These are phyloP conservation scores for Cephus cinctus DNA, from an alignment of 1,140 invertebrate species.

Conservation along the genomic window DNA sequence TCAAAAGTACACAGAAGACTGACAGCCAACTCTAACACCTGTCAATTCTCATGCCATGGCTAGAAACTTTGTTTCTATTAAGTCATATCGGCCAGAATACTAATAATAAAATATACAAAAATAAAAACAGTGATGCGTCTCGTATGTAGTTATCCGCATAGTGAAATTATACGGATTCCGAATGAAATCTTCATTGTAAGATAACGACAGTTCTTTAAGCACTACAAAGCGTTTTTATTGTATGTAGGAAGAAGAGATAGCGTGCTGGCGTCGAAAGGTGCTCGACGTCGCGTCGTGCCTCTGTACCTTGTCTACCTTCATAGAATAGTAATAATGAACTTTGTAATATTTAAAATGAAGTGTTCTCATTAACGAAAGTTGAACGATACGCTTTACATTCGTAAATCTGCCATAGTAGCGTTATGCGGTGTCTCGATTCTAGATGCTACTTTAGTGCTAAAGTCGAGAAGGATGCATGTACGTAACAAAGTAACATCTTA, in stretches of 20 bases:
- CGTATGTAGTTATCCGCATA: not conserved
- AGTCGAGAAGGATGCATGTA: no score
- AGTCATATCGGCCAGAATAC: conserved; percentile 15
- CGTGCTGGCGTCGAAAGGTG: not conserved
- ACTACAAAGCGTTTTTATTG: not conserved
- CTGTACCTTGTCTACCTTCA: not conserved
- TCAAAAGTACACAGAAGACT: no score
- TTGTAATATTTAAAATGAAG: not conserved
- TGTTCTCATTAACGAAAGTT: no score
- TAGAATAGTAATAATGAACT: not conserved
- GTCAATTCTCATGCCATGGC: conserved; percentile 17
- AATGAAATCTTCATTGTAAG: not conserved
- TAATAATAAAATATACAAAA: not conserved
- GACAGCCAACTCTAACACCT: no score
- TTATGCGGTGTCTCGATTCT: no score
- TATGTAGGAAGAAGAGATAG: no score
- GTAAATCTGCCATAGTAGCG: no score
- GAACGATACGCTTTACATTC: no score
- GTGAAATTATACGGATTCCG: not conserved
- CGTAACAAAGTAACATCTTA: no score
- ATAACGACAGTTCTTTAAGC: not conserved
- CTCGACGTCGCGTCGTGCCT: not conserved
- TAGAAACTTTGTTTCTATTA: conserved; percentile 22
- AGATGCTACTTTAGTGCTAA: no score
- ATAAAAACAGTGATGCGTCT: not conserved